Base-by-base conservation (phyloP, 1,140 invertebrate species). In the Cryptotermes secundus region DNA sequence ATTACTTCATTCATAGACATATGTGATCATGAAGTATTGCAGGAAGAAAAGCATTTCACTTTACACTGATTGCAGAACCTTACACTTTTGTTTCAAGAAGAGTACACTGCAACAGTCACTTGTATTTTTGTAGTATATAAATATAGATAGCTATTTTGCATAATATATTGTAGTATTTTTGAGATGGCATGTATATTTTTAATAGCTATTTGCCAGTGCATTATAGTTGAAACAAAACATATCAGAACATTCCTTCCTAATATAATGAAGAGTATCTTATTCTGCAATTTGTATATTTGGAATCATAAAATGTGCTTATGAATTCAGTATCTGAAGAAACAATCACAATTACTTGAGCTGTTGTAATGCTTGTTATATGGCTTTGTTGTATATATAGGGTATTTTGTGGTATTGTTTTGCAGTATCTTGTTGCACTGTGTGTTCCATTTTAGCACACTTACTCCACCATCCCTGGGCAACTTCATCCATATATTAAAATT, bases 111-210 rank as follows among this genome's bases (percentile, higher is more conserved):
- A 59, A 59, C 53, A 72, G 31, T n/a, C 59, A 65, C n/a, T 12
- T 72, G 59, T 72, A 72, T 72, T 72, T 72, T 72, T 72, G n/a
- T 72, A 72, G 59, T 72, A 31, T 72, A 72, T 31, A 49, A 31
- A 72, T 31, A 72, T 72, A 72, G 59, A 72, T 72, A n/a, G 59
- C 59, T n/a, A 72, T 72, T 72, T 72, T 72, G 59, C 59, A 72
- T 65, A 65, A 65, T n/a, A 72, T 72, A 72, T 72, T 72, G 26
- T 72, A 72, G 59, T 72, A 31, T 31, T 72, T n/a, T 72, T 72
- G 59, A 72, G 59, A 72, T 72, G 59, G 59, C 59, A 26, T 72
- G n/a, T 72, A 72, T 72, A 10, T 31, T 24, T 72, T 72, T 10
- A 10, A 6, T n/a, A 72, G 7, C 9, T 31, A 7, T 10, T 72